Conservation (phyloP, 2,888 invertebrate genomes). For the Dynastes grantii region DNA sequence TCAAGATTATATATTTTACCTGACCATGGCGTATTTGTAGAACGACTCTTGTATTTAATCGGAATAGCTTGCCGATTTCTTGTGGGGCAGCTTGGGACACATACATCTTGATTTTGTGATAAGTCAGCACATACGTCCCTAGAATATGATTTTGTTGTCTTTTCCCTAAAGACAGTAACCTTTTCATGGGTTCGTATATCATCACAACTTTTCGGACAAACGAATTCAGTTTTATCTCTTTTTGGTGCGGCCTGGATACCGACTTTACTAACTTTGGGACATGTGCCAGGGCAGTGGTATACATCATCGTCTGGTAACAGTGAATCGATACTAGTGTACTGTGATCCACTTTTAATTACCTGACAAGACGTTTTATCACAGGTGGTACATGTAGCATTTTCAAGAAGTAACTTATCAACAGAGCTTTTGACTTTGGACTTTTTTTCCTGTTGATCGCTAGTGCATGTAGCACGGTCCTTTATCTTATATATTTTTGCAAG, state of each 20-base stretch:
- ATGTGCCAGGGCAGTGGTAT: conserved; percentile 19
- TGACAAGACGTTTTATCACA: conserved; percentile 38
- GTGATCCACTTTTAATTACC: conserved; percentile 40
- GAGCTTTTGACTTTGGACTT: background rate
- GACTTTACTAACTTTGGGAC: background rate
- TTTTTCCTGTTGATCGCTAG: background rate
- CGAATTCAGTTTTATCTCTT: conserved; percentile 5
- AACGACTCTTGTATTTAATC: conserved; percentile 17
- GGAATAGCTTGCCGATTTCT: conserved; percentile 1
- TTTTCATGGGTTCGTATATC: conserved; percentile 1
- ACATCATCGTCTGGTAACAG: conserved; percentile 6
- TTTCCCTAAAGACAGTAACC: conserved; percentile 10
- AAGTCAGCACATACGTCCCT: background rate
- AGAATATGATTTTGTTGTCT: conserved; percentile 22
- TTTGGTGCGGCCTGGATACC: background rate
- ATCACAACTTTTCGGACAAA: conserved; percentile 32
- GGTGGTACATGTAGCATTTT: conserved; percentile 40
- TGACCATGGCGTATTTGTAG: conserved; percentile 34
- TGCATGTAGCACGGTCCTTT: background rate
- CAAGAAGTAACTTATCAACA: conserved; percentile 15
- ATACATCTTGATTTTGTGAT: background rate
- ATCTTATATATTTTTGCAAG: conserved; percentile 6
- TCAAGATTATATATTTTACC: conserved; percentile 22
- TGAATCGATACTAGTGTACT: conserved; percentile 31
- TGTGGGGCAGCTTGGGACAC: conserved; percentile 3